phyloP scores from a whole-genome alignment of 2,797 vertebrate species.

The Octomys mimax region DNA sequence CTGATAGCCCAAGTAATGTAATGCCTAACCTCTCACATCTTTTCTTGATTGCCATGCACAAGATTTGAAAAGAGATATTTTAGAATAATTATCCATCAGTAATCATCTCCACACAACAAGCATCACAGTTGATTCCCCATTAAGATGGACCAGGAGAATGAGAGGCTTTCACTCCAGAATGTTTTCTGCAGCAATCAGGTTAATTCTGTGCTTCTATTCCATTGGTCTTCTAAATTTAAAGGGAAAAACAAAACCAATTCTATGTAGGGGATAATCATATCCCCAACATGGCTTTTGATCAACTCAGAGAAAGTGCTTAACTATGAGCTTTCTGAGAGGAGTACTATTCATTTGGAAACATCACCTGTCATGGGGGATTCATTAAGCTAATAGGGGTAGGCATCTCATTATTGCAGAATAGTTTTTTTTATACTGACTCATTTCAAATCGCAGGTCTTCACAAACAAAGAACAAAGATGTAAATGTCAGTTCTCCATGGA shows the following conservation, averaged over 20 bases:
- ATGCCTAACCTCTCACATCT: conserved; percentile 79
- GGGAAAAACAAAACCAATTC: conserved; percentile 47
- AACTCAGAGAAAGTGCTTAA: conserved; percentile 22
- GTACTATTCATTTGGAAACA: background rate
- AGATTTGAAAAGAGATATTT: conserved; percentile 81
- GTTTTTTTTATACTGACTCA: background rate
- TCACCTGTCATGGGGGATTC: background rate
- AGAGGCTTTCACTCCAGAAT: conserved; percentile 69
- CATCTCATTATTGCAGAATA: background rate
- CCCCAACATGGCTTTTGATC: background rate
- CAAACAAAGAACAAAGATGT: background rate
- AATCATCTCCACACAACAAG: conserved; percentile 79
- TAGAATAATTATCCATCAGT: conserved; percentile 82
- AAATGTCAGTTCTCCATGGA: conserved; percentile 21
- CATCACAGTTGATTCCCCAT: conserved; percentile 80
- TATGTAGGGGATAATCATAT: conserved; percentile 28
- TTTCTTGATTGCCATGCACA: conserved; percentile 79
- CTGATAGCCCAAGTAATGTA: conserved; percentile 76
- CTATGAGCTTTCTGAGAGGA: background rate
- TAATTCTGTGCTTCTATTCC: conserved; percentile 80
- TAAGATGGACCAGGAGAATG: conserved; percentile 74
- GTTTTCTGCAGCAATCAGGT: conserved; percentile 75
- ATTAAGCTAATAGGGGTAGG: background rate
- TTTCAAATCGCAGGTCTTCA: conserved; percentile 34
- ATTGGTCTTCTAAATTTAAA: conserved; percentile 75